Evolutionary conservation across 2,113 vertebrate genomes (phyloP), one percentile per base, ranked within the genome.

Genomic region (Tragelaphus scriptus): DNA sequence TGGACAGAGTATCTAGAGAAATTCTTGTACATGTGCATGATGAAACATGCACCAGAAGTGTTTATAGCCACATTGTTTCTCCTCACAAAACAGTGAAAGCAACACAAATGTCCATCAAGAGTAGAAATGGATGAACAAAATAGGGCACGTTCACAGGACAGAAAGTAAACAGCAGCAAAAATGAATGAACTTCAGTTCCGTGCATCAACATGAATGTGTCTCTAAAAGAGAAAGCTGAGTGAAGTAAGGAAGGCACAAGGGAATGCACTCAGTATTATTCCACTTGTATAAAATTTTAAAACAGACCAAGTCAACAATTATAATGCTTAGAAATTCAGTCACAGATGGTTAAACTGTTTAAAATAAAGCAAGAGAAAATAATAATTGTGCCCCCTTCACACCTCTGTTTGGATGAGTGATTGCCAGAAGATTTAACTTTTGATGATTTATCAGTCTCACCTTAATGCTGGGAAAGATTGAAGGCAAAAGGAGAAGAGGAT

Each of bases 291-390:
- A 58, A 85, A 47, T 26, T 68, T n/a, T 7, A 58, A 79, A 92
- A 21, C 32, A 53, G 32, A 11, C 55, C 81, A 68, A 51, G 12
- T 51, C 44, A 89, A 23, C 80, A 82, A 84, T 85, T 36, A 88
- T 30, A 79, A 88, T 55, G 23, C 47, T 92, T 47, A 90, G 51
- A 81, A 85, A 58, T 56, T 49, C 26, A 51, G 53, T 79, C 49
- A 53, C 59, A 86, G 44, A 85, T 71, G 51, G n/a, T 75, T 49
- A 75, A 84, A 47, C 16, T 68, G 32, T 53, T 86, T 68, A 85
- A 92, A 92, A 85, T 85, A 79, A 95, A 85, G n/a, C 13, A 87
- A 32, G 16, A 56, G 53, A 79, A 32, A 16, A 25, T 25, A 61
- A 49, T 23, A 9, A 30, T 53, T 32, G 19, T 7, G 15, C 7